phyloP scores from a whole-genome alignment of 37 sponge, comb jelly and placozoan genomes.

The Cladorhizidae sp. region DNA sequence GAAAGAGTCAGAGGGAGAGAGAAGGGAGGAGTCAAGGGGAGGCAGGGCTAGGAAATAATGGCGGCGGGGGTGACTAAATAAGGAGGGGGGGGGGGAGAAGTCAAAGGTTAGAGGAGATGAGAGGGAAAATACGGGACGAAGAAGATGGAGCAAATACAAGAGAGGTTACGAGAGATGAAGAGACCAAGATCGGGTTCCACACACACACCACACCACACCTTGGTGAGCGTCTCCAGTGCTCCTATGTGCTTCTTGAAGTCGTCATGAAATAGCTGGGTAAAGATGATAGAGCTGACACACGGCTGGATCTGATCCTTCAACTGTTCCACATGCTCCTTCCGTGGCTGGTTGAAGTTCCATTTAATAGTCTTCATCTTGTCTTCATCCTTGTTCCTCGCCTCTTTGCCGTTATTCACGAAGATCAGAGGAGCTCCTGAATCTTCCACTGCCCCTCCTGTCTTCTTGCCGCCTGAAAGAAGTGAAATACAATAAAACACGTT shows the following conservation, averaged over 20 bases:
- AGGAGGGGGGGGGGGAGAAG: no score
- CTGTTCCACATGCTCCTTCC: conserved; percentile 88
- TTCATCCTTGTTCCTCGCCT: conserved; percentile 74
- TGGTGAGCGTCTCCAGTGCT: conserved; percentile 72
- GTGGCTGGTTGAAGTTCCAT: conserved; percentile 86
- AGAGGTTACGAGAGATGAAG: no score
- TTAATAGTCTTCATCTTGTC: conserved; percentile 78
- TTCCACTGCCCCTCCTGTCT: conserved; percentile 6
- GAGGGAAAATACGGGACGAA: no score
- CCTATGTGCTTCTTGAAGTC: conserved; percentile 89
- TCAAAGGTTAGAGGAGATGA: no score
- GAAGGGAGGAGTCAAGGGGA: no score
- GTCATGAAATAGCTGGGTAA: conserved; percentile 78
- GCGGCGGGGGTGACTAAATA: no score
- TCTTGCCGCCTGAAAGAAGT: conserved; percentile 4
- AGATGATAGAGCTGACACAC: conserved; percentile 65
- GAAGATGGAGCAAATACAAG: no score
- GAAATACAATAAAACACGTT: no score
- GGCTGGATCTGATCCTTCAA: conserved; percentile 87
- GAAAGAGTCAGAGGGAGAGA: not conserved
- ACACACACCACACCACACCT: conserved; percentile 10
- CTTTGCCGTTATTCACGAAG: conserved; percentile 51
- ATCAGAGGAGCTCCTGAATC: conserved; percentile 34
- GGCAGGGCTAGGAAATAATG: no score
- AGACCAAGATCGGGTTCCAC: no score